phyloP scores from a whole-genome alignment of 1,140 invertebrate genomes.

The Onthophagus taurus region DNA sequence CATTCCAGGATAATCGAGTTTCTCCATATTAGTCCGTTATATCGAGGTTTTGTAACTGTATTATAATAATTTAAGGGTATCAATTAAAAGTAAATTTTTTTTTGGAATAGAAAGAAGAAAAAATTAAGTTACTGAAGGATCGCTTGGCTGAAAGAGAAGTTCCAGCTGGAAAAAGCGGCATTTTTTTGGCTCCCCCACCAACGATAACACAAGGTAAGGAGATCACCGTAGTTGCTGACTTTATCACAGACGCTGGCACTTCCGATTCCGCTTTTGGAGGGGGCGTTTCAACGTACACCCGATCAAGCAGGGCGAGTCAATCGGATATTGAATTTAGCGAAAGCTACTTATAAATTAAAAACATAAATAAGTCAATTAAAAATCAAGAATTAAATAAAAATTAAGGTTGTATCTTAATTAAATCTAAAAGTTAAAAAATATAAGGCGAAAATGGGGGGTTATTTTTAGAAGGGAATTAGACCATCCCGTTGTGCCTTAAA shows the following conservation, averaged over 20 bases:
- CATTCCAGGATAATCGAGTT: no score
- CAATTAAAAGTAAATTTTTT: neutral
- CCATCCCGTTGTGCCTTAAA: no score
- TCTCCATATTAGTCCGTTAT: no score
- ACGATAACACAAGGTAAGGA: slow-evolving; percentile 46
- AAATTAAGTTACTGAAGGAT: slow-evolving; percentile 68
- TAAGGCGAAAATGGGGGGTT: neutral
- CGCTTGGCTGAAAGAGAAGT: slow-evolving; percentile 66
- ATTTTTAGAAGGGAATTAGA: neutral
- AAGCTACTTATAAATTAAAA: slow-evolving; percentile 61
- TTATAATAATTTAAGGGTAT: neutral
- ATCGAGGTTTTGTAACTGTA: no score
- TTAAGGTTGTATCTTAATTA: neutral
- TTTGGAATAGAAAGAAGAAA: slow-evolving; percentile 73
- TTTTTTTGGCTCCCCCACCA: slow-evolving; percentile 17
- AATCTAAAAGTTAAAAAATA: neutral
- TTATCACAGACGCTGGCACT: slow-evolving; percentile 64
- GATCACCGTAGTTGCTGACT: slow-evolving; percentile 53
- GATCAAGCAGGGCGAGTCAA: slow-evolving; percentile 65
- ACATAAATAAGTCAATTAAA: neutral
- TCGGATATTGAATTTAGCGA: slow-evolving; percentile 82
- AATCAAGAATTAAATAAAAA: neutral
- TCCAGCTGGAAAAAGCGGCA: slow-evolving; percentile 25
- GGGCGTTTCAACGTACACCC: slow-evolving; percentile 60
- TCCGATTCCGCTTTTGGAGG: slow-evolving; percentile 64